phyloP scores from a whole-genome alignment of 2,113 vertebrate species.

The Morphnarchus princeps region DNA sequence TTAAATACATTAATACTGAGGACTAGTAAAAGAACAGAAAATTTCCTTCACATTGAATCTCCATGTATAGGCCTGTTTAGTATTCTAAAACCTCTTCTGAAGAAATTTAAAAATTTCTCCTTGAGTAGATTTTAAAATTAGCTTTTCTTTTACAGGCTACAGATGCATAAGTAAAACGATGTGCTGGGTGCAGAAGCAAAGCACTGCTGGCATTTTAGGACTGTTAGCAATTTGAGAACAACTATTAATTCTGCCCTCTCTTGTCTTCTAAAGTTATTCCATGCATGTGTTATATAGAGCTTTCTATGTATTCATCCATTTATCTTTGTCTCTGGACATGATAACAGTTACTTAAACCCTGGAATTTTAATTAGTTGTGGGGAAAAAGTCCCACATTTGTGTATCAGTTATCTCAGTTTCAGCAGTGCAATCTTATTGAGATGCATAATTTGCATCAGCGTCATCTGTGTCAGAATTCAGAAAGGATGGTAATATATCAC shows the following conservation, averaged over 20 bases:
- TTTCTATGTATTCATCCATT: conserved; percentile 62
- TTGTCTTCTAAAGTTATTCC: conserved; percentile 60
- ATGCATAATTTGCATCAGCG: conserved; percentile 64
- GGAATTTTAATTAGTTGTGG: conserved; percentile 70
- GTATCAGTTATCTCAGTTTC: conserved; percentile 55
- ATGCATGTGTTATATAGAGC: conserved; percentile 48
- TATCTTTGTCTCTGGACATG: conserved; percentile 54
- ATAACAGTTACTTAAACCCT: conserved; percentile 63
- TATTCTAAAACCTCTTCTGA: background rate
- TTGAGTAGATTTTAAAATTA: background rate
- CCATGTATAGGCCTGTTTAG: background rate
- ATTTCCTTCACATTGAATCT: background rate
- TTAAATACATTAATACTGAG: background rate
- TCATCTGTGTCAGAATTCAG: conserved; percentile 64
- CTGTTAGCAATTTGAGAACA: conserved; percentile 12
- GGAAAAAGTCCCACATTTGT: conserved; percentile 43
- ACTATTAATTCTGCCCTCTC: conserved; percentile 28
- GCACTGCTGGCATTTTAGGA: background rate
- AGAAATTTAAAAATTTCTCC: background rate
- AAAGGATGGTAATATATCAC: conserved; percentile 44
- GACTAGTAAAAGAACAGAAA: background rate
- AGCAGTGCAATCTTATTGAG: conserved; percentile 49
- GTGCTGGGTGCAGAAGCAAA: background rate
- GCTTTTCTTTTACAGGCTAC: background rate
- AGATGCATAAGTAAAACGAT: background rate